Percentiles rank a stretch among this genome's conserved stretches.
phyloP scores from a whole-genome alignment of 2,797 vertebrate species.

The Chaenodraco wilsoni region DNA sequence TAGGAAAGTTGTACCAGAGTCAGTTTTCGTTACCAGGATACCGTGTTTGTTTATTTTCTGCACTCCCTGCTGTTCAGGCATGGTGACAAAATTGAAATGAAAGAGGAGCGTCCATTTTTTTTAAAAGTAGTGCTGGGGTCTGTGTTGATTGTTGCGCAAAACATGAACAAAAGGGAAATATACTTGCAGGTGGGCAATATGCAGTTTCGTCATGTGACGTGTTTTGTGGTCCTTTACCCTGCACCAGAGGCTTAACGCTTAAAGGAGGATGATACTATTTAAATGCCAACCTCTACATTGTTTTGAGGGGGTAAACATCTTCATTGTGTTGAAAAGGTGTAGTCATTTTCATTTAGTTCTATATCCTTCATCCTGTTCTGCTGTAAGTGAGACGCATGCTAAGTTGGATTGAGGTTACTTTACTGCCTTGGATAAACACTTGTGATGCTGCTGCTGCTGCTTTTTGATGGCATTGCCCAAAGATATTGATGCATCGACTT shows the following conservation, averaged over 20 bases:
- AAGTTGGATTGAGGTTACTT: neutral
- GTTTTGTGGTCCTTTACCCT: neutral
- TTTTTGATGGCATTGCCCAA: neutral
- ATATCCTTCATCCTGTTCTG: neutral
- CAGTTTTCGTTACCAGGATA: neutral
- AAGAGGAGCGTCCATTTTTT: neutral
- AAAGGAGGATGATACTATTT: neutral
- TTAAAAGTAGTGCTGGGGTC: neutral
- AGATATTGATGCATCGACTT: neutral
- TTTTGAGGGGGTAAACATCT: neutral
- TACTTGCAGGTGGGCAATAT: neutral
- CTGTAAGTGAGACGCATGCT: neutral
- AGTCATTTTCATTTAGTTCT: neutral
- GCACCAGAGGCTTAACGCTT: neutral
- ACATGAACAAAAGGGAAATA: neutral
- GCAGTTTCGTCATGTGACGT: neutral
- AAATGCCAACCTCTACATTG: neutral
- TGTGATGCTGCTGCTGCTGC: neutral
- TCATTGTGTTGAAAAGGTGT: neutral
- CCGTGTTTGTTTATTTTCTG: slow-evolving; percentile 1
- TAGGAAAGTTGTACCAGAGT: neutral
- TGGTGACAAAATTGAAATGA: neutral
- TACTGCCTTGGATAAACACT: neutral
- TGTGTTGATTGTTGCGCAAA: neutral
- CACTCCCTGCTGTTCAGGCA: neutral